Conservation (phyloP, 2,113 vertebrate species). For the Shinisaurus crocodilurus region DNA sequence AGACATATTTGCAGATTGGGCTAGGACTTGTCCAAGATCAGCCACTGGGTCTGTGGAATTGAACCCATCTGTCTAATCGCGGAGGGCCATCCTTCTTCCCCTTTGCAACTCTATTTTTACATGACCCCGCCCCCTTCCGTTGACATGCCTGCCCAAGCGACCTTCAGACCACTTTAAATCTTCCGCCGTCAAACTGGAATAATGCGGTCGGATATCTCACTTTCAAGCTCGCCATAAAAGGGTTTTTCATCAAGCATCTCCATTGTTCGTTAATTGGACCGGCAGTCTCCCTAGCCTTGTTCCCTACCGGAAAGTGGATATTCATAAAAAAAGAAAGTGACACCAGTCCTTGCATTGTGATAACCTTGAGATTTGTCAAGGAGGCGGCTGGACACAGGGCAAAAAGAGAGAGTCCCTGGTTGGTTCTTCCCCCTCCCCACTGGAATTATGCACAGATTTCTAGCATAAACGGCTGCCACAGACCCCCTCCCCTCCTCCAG, state of each 20-base stretch:
- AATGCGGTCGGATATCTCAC: background rate
- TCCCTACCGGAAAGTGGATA: background rate
- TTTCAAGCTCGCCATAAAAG: background rate
- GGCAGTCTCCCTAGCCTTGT: background rate
- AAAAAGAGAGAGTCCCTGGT: no score
- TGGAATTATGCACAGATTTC: no score
- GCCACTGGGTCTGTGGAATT: no score
- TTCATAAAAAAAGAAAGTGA: background rate
- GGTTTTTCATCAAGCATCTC: background rate
- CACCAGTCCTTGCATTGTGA: background rate
- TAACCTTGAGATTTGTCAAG: slow-evolving; percentile 5
- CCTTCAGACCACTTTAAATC: background rate
- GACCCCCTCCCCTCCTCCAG: background rate
- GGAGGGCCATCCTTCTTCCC: background rate
- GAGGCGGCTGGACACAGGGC: background rate
- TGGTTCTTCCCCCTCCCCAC: no score
- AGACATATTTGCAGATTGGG: background rate
- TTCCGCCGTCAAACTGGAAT: background rate
- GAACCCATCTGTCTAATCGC: background rate
- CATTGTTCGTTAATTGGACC: background rate
- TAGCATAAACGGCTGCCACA: no score
- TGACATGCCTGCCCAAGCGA: background rate
- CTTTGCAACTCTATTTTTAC: background rate
- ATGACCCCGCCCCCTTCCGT: no score
- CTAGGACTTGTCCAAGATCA: background rate